These are phyloP conservation scores for Myripristis murdjan DNA, from an alignment of 2,797 vertebrate genomes.

Conservation along the genomic window DNA sequence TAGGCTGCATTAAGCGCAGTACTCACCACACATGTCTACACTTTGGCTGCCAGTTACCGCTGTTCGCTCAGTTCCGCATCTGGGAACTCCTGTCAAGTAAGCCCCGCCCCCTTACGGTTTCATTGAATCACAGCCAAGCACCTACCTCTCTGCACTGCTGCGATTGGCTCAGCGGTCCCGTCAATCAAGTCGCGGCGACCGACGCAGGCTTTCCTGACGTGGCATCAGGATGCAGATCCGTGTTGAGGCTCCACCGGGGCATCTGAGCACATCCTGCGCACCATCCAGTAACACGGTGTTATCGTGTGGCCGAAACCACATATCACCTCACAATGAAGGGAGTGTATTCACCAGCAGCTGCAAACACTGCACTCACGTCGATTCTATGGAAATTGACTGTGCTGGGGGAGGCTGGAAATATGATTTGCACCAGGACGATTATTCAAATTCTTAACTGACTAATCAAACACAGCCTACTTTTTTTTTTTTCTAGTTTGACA, in stretches of 20 bases:
- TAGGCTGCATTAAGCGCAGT: neutral
- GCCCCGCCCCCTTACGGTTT: slow-evolving; percentile 44
- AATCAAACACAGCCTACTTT: too few species aligned
- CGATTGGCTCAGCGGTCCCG: slow-evolving; percentile 72
- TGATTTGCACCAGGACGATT: neutral
- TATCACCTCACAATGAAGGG: neutral
- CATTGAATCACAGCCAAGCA: slow-evolving; percentile 40
- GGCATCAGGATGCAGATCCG: slow-evolving; percentile 76
- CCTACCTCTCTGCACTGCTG: slow-evolving; percentile 3
- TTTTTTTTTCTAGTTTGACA: too few species aligned
- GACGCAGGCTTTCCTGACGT: slow-evolving; percentile 79
- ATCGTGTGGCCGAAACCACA: neutral
- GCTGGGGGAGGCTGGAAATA: neutral
- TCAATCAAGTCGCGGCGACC: slow-evolving; percentile 47
- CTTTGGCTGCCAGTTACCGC: slow-evolving; percentile 55
- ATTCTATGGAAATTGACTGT: too few species aligned
- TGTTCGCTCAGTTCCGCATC: slow-evolving; percentile 59
- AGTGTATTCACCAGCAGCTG: slow-evolving; percentile 11
- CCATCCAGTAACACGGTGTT: too few species aligned
- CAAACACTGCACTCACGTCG: too few species aligned
- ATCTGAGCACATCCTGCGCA: too few species aligned
- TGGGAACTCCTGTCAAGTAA: slow-evolving; percentile 58
- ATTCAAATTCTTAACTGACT: too few species aligned
- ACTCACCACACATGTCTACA: slow-evolving; percentile 89
- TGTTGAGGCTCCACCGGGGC: too few species aligned